Evolutionary conservation across 2,888 invertebrate genomes (phyloP).

Genomic region (Dichetophora obliterata): DNA sequence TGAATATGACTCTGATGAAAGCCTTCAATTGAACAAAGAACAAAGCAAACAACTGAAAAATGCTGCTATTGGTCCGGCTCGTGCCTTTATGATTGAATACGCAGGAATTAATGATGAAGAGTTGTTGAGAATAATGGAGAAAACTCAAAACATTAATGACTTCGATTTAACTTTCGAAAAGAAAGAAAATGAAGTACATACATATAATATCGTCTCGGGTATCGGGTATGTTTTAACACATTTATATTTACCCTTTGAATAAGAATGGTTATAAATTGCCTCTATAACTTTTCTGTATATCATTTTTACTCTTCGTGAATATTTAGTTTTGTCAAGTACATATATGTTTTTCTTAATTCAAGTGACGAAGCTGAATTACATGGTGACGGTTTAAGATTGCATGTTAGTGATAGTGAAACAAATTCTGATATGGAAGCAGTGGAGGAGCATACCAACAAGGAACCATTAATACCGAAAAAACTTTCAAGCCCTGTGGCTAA

Average conservation of each 20-base stretch:
- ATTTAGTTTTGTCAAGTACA: no score
- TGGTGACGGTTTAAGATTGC: background rate
- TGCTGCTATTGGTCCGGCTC: constrained; percentile 73
- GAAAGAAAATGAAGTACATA: no score
- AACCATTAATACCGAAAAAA: background rate
- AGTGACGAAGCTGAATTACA: background rate
- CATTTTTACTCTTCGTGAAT: background rate
- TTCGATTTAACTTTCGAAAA: background rate
- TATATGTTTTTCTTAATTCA: background rate
- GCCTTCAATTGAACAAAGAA: constrained; percentile 62
- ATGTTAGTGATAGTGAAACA: constrained; percentile 1
- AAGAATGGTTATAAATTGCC: no score
- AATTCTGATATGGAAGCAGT: constrained; percentile 43
- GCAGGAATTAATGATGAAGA: constrained; percentile 81
- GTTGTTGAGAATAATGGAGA: constrained; percentile 74
- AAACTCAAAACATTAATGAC: constrained; percentile 52
- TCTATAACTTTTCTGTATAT: background rate
- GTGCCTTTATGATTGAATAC: constrained; percentile 82
- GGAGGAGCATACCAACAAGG: background rate
- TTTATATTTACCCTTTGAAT: no score
- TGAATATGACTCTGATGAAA: constrained; percentile 69
- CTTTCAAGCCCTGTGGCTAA: no score
- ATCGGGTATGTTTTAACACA: no score
- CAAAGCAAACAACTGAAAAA: constrained; percentile 66
- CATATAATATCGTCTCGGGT: no score